Base-by-base conservation (phyloP, 2,113 vertebrate species). In the Muscicapa adusta region DNA sequence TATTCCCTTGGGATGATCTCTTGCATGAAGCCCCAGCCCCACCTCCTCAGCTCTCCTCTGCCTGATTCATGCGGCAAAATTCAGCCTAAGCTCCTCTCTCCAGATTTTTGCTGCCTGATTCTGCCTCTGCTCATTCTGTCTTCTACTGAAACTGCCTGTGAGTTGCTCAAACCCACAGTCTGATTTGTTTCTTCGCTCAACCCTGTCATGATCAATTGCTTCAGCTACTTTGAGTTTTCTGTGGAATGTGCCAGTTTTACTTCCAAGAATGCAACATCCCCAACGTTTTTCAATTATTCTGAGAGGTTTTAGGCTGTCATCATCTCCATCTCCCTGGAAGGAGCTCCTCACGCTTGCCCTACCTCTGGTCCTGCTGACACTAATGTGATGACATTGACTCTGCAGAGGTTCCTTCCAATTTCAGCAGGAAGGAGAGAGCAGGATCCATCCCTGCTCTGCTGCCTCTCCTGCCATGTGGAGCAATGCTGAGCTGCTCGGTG, bases 231-330 rank as follows among this genome's bases (percentile, higher is more conserved):
- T 50, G 85, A 71, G 60, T 53, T 77, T 71, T 90, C 82, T 81
- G 84, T 14, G 10, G 84, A 94, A 12, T 75, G 45, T 90, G 89
- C 96, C 94, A 96, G 67, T 95, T 93, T 71, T 56, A 88, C 88
- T 96, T 96, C 91, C 89, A 94, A 67, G 91, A 93, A 94, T 38
- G 82, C 88, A 88, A 12, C 88, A 89, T 63, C 88, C 91, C 62
- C 85, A 90, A 91, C 87, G 63, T 95, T 87, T 91, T 91, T 88
- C 95, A 93, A 61, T 89, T 96, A 93, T 77, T 91, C 85, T 29
- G 90, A 93, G 93, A 96, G 63, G 67, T 88, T 96, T 96, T 57
- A 77, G 93, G 90, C 65, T 94, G 94, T 96, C 91, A 93, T 91
- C 89, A 0, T 97, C 76, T 91, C 74, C 88, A 60, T 88, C 75